Percentiles rank a stretch among this genome's conserved stretches.
These are phyloP conservation scores for Sesia apiformis DNA, from an alignment of 2,888 invertebrate genomes.

Conservation along the genomic window DNA sequence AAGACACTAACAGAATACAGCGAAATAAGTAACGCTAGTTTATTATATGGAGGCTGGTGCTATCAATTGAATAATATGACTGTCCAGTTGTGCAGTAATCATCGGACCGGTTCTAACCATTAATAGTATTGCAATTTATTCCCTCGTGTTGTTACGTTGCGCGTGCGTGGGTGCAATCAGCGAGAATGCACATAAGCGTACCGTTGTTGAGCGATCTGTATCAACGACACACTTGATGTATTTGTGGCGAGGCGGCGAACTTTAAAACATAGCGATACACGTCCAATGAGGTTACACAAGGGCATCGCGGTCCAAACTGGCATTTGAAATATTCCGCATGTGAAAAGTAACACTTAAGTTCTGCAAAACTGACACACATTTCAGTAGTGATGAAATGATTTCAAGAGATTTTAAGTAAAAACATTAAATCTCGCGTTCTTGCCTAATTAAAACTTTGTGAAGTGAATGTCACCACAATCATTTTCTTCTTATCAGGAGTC, in stretches of 20 bases:
- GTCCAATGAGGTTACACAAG: neutral
- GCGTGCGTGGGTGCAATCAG: constrained; percentile 48
- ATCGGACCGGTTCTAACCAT: constrained; percentile 37
- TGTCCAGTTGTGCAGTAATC: constrained; percentile 39
- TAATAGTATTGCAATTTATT: constrained; percentile 59
- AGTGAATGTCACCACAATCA: too few species aligned
- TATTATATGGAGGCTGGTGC: neutral
- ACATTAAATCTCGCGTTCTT: too few species aligned
- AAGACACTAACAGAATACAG: too few species aligned
- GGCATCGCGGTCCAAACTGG: neutral
- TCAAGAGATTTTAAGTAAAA: too few species aligned
- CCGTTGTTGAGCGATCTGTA: constrained; percentile 48
- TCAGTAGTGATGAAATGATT: too few species aligned
- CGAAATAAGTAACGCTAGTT: neutral
- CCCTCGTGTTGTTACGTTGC: constrained; percentile 25
- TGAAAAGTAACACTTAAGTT: neutral
- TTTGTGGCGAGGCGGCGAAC: constrained; percentile 11
- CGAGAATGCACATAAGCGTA: constrained; percentile 32
- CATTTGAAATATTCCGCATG: neutral
- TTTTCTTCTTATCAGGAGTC: too few species aligned
- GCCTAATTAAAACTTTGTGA: too few species aligned
- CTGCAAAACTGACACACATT: too few species aligned
- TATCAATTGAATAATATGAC: constrained; percentile 27
- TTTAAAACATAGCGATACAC: constrained; percentile 1
- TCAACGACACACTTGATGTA: constrained; percentile 41